These are phyloP conservation scores for Morus bassanus DNA, from an alignment of 2,797 vertebrate species.

Conservation along the genomic window DNA sequence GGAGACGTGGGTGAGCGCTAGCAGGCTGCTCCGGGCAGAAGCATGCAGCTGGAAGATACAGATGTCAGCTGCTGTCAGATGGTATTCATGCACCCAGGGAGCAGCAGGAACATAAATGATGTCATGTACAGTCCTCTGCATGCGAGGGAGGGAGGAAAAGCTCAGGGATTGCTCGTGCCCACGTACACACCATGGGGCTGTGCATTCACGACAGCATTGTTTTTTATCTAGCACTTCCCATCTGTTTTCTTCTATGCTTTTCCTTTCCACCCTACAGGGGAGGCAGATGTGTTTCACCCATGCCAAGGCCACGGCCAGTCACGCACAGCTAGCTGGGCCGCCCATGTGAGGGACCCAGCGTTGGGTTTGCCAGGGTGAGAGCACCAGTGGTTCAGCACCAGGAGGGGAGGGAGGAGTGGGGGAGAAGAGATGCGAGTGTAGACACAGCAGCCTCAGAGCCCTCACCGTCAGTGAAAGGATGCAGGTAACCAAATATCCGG, in stretches of 20 bases:
- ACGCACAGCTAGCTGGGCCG: fast-evolving
- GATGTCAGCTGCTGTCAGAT: slow-evolving; percentile 19
- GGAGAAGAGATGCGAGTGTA: fast-evolving
- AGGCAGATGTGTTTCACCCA: background rate
- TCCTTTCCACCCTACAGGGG: background rate
- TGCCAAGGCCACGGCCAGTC: background rate
- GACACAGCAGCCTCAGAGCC: background rate
- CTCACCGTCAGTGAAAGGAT: slow-evolving; percentile 85
- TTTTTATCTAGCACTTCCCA: background rate
- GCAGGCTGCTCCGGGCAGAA: background rate
- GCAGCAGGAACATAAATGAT: background rate
- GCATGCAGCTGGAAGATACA: background rate
- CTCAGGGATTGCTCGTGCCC: background rate
- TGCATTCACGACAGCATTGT: background rate
- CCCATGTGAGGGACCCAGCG: fast-evolving
- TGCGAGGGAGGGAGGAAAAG: background rate
- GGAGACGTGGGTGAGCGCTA: background rate
- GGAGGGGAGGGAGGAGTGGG: background rate
- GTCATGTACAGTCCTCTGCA: background rate
- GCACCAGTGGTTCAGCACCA: background rate
- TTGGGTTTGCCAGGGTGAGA: background rate
- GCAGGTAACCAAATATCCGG: slow-evolving; percentile 94
- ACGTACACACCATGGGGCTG: fast-evolving
- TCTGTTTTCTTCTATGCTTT: background rate
- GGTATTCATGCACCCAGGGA: background rate